phyloP scores from a whole-genome alignment of 2,113 vertebrate genomes.

The Buteo buteo region DNA sequence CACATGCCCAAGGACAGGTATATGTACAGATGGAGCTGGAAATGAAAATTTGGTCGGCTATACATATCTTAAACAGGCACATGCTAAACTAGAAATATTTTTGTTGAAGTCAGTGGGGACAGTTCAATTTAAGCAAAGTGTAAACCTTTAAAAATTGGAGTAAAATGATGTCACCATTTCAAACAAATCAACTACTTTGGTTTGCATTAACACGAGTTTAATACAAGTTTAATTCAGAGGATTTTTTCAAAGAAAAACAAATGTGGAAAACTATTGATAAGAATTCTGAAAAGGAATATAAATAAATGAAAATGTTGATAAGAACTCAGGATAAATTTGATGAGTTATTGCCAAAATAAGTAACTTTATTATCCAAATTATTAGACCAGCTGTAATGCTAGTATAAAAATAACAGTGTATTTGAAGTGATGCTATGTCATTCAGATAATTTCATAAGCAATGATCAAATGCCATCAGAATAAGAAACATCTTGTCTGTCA shows the following conservation, averaged over 20 bases:
- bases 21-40: neutral
- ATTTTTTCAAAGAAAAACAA: neutral
- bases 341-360: conserved; percentile 38
- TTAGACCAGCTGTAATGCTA: conserved; percentile 26
- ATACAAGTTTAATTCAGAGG: neutral
- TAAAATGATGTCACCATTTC: neutral
- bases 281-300: neutral
- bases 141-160: neutral
- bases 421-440: conserved; percentile 13
- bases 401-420: conserved; percentile 27
- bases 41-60: neutral
- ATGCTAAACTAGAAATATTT: neutral
- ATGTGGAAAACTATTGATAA: conserved; percentile 32
- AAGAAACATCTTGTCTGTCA: conserved; percentile 49
- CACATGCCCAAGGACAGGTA: neutral
- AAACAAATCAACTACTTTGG: neutral
- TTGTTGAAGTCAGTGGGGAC: neutral
- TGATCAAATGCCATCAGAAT: conserved; percentile 48
- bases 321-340: neutral
- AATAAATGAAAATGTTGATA: conserved; percentile 54
- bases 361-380: conserved; percentile 37
- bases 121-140: neutral
- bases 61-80: neutral
- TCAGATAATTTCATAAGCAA: conserved; percentile 39
- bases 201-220: neutral